Evolutionary conservation across 2,888 invertebrate genomes (phyloP).

Genomic region (Osmoderma eremita): DNA sequence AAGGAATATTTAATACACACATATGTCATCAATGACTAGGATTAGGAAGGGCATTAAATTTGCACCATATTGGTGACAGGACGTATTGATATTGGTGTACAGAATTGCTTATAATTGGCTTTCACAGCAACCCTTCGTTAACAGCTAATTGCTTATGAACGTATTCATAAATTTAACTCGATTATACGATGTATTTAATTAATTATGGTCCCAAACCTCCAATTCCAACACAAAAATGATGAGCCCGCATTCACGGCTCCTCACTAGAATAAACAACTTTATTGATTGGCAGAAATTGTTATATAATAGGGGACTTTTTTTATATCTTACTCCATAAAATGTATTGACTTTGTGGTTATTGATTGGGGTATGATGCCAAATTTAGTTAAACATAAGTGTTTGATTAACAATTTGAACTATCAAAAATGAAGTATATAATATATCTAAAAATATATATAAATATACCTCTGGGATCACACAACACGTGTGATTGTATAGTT

Average conservation of each 20-base stretch:
- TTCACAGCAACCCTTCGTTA: slow-evolving; percentile 12
- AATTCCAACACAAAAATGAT: slow-evolving; percentile 15
- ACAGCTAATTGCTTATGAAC: slow-evolving; percentile 23
- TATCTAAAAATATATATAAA: too few species aligned
- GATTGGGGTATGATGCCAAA: too few species aligned
- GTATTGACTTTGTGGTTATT: too few species aligned
- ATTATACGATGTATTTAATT: slow-evolving; percentile 19
- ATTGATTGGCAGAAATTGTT: slow-evolving; percentile 7
- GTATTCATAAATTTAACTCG: slow-evolving; percentile 24
- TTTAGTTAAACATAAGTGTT: too few species aligned
- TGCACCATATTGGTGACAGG: not conserved
- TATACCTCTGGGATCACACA: too few species aligned
- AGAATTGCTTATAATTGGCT: slow-evolving; percentile 15
- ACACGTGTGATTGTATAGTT: too few species aligned
- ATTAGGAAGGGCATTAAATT: not conserved
- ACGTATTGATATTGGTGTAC: too few species aligned
- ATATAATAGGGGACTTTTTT: not conserved
- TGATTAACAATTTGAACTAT: too few species aligned
- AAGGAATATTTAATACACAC: too few species aligned
- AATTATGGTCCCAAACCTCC: slow-evolving; percentile 6
- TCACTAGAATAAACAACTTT: slow-evolving; percentile 9
- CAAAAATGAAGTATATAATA: too few species aligned
- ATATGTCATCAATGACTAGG: too few species aligned
- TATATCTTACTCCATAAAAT: too few species aligned
- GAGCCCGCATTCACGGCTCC: not conserved